Evolutionary conservation across 2,888 invertebrate genomes (phyloP).

Genomic region (Galeopsomyia nigrocyanea): DNA sequence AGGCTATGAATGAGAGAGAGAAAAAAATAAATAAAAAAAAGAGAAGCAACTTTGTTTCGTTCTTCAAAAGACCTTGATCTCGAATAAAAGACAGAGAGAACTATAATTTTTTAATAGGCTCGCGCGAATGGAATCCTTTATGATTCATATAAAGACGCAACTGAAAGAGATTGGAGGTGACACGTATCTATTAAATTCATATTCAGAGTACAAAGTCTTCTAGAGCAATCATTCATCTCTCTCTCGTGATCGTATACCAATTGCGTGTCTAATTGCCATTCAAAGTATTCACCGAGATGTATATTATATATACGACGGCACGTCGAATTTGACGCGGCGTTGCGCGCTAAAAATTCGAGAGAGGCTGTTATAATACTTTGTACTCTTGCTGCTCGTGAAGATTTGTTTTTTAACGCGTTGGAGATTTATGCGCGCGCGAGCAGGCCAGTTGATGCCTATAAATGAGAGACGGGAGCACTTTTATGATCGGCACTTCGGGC

Average conservation of each 20-base stretch:
- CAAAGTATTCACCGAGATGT: conserved; percentile 16
- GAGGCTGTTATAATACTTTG: conserved; percentile 49
- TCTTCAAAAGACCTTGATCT: too few species aligned
- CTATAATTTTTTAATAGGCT: too few species aligned
- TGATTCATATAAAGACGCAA: conserved; percentile 40
- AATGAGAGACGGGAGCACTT: conserved; percentile 57
- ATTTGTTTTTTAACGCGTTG: conserved; percentile 58
- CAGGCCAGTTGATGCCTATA: conserved; percentile 49
- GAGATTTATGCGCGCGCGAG: conserved; percentile 60
- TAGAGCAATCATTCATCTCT: conserved; percentile 32
- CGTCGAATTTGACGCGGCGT: conserved; percentile 64
- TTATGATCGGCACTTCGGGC: conserved; percentile 62
- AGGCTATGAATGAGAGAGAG: too few species aligned
- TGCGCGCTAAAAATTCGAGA: conserved; percentile 32
- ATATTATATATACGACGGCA: conserved; percentile 45
- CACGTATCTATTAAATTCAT: conserved; percentile 38
- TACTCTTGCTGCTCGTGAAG: conserved; percentile 22
- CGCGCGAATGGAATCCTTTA: conserved; percentile 24
- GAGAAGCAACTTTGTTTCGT: not conserved
- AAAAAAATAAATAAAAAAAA: not conserved
- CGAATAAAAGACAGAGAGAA: too few species aligned
- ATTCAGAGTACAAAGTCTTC: conserved; percentile 38
- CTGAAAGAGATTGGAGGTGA: conserved; percentile 31
- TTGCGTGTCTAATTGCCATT: conserved; percentile 44
- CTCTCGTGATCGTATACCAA: too few species aligned